Conservation (phyloP, 1,140 invertebrate species). For the Drosophila obscura region DNA sequence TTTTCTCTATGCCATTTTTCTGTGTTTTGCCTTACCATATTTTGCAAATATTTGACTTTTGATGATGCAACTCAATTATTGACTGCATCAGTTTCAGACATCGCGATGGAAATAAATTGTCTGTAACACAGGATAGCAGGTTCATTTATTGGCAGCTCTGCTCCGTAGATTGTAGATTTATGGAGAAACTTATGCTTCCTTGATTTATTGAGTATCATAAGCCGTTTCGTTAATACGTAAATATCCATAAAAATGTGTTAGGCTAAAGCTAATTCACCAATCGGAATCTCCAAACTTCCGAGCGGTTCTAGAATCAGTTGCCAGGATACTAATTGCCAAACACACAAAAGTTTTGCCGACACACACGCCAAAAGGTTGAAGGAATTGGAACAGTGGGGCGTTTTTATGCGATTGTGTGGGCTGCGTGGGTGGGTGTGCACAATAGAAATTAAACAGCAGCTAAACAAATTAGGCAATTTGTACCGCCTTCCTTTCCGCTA, state of each 20-base stretch:
- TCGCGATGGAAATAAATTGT: too few relatives aligned
- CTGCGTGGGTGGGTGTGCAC: not conserved
- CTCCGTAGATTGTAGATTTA: too few relatives aligned
- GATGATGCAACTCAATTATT: too few relatives aligned
- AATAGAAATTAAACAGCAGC: conserved; percentile 37
- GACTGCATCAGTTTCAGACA: too few relatives aligned
- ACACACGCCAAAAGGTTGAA: conserved; percentile 1
- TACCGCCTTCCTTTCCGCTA: conserved; percentile 25
- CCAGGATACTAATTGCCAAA: conserved; percentile 33
- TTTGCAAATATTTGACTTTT: too few relatives aligned
- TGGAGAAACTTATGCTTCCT: too few relatives aligned
- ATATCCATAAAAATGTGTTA: not conserved
- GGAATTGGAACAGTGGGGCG: not conserved
- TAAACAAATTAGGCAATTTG: conserved; percentile 60
- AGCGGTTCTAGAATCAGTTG: conserved; percentile 2
- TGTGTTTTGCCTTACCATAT: too few relatives aligned
- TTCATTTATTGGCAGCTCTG: too few relatives aligned
- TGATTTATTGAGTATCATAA: too few relatives aligned
- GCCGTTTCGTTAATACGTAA: too few relatives aligned
- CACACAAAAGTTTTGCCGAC: conserved; percentile 3
- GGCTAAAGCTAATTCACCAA: not conserved
- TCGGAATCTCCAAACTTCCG: not conserved
- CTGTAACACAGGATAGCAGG: too few relatives aligned
- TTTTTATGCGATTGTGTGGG: not conserved
- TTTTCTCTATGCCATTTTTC: too few relatives aligned